Conservation (phyloP, 2,888 invertebrate species). For the Leptopilina drosophilae region DNA sequence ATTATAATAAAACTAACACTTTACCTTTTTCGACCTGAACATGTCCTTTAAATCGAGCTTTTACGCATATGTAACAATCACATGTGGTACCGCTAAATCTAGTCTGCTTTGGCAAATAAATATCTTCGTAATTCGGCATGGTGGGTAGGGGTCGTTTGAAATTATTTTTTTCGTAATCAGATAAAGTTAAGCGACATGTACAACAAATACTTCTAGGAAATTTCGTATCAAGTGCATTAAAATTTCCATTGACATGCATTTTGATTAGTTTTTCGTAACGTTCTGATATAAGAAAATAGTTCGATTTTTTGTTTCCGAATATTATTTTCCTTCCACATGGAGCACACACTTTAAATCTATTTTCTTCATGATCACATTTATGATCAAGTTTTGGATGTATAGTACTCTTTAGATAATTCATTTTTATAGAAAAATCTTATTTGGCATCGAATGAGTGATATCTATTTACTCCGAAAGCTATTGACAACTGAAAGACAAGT, state of each 20-base stretch:
- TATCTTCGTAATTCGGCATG: conserved; percentile 2
- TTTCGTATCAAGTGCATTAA: background rate
- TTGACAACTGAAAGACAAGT: no score
- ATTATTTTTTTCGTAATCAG: background rate
- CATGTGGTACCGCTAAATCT: background rate
- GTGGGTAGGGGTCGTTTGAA: background rate
- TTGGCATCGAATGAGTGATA: no score
- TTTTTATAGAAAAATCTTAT: no score
- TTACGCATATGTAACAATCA: background rate
- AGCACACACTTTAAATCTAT: no score
- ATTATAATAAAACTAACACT: no score
- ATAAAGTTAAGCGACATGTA: conserved; percentile 9
- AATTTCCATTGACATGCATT: background rate
- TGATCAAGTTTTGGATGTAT: no score
- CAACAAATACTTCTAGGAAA: conserved; percentile 24
- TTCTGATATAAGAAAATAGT: conserved; percentile 10
- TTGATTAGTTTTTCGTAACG: conserved; percentile 13
- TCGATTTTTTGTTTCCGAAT: background rate
- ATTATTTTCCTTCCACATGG: conserved; percentile 45
- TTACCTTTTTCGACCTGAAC: background rate
- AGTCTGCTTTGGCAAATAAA: background rate
- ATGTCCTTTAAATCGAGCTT: background rate
- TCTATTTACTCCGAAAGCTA: no score
- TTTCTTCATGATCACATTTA: no score
- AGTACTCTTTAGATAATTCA: no score